Base-by-base conservation (phyloP, 2,888 invertebrate species). In the Cataglyphis altisquamis region DNA sequence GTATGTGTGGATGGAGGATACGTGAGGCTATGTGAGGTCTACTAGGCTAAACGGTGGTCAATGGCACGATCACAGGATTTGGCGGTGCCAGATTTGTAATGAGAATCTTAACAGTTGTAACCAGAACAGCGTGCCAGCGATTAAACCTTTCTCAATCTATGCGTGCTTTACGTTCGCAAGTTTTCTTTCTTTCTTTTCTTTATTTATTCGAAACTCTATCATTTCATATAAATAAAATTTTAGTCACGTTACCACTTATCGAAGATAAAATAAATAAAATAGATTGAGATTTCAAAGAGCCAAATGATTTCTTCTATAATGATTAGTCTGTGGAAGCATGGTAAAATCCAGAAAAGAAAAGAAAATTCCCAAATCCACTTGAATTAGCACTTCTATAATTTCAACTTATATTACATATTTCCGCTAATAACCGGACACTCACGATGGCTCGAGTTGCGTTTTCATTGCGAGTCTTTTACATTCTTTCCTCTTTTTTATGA, bases 31-130 rank as follows among this genome's bases (percentile, higher is more conserved):
- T 48, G 45, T 36, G 78, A 48, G 60, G 70, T 80, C 36, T 75
- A 25, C 45, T 25, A 25, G 60, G 68, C 45, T 70, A 62, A 80
- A 48, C 48, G 36, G 70, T 80, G 70, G 70, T 80, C 78, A 80
- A 80, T 80, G 78, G 60, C 70, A 70, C 32, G 36, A 36, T 80
- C 48, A 62, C 70, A 25, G 70, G 60, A 62, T 39, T 80, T 80
- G 60, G 70, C 70, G 18, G 36, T 80, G 78, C 78, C 68, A 80
- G 70, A 80, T 80, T 80, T 45, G 70, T 80, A 80, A 80, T 80
- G 78, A 80, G 78, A 80, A 70, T 62, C 60, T 80, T 80, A 70
- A 70, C 78, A 80, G 60, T 70, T 68, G 78, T 80, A 80, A 80
- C 70, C 60, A 60, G 70, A 80, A 25, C 36, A 48, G 36, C 60